A percentile compares a stretch with the other conserved stretches of the same genome.
Conservation (phyloP, 2,797 vertebrate genomes). For the Gymnothorax javanicus region DNA sequence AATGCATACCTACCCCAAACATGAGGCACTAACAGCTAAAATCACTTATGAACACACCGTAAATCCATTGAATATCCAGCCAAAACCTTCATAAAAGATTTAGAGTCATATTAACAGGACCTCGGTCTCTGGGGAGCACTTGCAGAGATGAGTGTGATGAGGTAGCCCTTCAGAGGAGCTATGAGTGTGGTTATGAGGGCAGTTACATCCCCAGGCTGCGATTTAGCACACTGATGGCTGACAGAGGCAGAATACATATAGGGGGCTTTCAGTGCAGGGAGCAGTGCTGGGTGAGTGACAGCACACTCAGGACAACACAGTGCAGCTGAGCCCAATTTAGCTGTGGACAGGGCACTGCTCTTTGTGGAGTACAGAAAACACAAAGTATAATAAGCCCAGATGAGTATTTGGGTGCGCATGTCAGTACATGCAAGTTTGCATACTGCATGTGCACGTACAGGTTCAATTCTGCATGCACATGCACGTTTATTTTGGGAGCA, state of each 20-base stretch:
- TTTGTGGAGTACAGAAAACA: no score
- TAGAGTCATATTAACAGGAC: neutral
- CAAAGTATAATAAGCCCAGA: no score
- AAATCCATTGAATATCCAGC: neutral
- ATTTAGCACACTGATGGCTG: constrained; percentile 1
- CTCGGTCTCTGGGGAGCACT: neutral
- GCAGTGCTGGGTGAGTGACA: neutral
- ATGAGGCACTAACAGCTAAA: neutral
- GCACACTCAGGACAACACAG: neutral
- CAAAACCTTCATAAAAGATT: neutral
- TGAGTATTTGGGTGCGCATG: no score
- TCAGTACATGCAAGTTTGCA: no score
- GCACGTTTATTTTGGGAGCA: no score
- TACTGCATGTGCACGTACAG: no score
- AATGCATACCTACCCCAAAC: neutral
- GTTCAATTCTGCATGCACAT: no score
- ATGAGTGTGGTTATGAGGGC: neutral
- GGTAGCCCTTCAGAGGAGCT: neutral
- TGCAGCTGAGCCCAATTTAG: neutral
- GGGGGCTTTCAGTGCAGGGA: neutral
- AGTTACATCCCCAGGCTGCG: neutral
- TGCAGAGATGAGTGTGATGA: neutral
- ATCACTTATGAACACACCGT: neutral
- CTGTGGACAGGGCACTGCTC: no score
- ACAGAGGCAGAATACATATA: neutral